phyloP scores from a whole-genome alignment of 2,888 invertebrate genomes.

The Philhelius pedissequus region DNA sequence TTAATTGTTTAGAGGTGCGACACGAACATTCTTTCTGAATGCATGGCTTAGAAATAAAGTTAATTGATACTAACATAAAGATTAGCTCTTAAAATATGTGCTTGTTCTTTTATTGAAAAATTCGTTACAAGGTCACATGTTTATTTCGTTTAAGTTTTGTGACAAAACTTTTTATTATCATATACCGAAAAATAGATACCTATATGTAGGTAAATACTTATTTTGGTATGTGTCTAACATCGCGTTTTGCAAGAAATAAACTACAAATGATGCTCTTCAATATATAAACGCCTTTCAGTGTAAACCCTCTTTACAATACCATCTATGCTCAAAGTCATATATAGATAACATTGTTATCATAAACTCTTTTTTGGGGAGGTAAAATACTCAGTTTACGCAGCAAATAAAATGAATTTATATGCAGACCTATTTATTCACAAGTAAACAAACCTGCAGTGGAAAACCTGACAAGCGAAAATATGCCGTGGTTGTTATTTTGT shows the following conservation, averaged over 20 bases:
- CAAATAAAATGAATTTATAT: not conserved
- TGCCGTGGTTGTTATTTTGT: slow-evolving; percentile 29
- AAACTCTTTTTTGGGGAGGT: not conserved
- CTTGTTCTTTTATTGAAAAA: not conserved
- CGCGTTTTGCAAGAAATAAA: slow-evolving; percentile 17
- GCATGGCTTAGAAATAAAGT: slow-evolving; percentile 11
- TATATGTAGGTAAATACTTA: too few species aligned
- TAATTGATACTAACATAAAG: not conserved
- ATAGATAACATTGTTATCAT: not conserved
- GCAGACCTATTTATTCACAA: not conserved
- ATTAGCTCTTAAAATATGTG: not conserved
- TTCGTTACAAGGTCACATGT: not conserved
- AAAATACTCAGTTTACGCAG: slow-evolving; percentile 37
- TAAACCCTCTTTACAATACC: not conserved
- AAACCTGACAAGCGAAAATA: slow-evolving; percentile 14
- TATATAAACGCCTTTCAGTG: not conserved
- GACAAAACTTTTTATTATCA: not conserved
- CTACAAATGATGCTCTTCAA: slow-evolving; percentile 11
- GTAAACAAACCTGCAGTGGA: not conserved
- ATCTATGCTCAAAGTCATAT: slow-evolving; percentile 12
- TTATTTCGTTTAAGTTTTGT: not conserved
- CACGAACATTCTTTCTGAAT: slow-evolving; percentile 15
- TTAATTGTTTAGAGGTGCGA: slow-evolving; percentile 29
- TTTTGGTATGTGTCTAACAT: slow-evolving; percentile 19
- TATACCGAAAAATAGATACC: not conserved